Percentiles rank a stretch among this genome's conserved stretches.
Conservation (phyloP, 2,113 vertebrate species). For the rat (Rattus norvegicus) region GRCr8 NC_086028.1:71542001-71542500, state of each 20-base stretch:
- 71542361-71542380: background rate
- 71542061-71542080: too few relatives aligned
- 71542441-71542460: background rate
- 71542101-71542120: background rate
- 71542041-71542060: background rate
- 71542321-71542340: too few relatives aligned
- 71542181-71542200: too few relatives aligned
- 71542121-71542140: background rate
- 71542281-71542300: too few relatives aligned
- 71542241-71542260: too few relatives aligned
- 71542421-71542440: background rate
- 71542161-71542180: too few relatives aligned
- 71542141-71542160: background rate
- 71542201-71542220: too few relatives aligned
- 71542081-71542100: background rate
- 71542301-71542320: too few relatives aligned
- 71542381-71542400: background rate
- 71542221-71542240: too few relatives aligned
- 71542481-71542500: background rate
- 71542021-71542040: background rate
- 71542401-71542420: background rate
- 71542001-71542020: background rate
- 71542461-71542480: background rate
- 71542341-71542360: too few relatives aligned
- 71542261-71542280: too few relatives aligned